Base-by-base conservation (phyloP, 2,797 vertebrate species). In the Phoebastria nigripes region DNA sequence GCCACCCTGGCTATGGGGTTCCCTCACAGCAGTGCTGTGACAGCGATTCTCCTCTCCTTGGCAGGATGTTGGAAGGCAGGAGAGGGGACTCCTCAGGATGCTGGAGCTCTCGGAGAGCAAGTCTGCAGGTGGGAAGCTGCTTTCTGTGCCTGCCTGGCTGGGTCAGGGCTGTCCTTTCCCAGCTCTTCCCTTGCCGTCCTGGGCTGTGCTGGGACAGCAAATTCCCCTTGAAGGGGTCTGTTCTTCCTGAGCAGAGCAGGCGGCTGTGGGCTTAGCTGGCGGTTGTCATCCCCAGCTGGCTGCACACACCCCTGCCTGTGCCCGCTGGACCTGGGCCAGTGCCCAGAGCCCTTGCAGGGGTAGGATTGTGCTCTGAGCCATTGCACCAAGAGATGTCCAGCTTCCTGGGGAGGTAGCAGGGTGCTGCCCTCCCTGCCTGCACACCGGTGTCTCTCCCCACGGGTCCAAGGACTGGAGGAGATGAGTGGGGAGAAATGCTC, bases 51-150 rank as follows among this genome's bases (percentile, higher is more conserved):
- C 58, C 58, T 94, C 71, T 83, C 63, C 83, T 69, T 97, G 33
- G 63, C 94, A 98, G 98, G 96, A 91, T n/a, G 49, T 66, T 44
- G 65, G 87, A 73, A 89, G 9, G 35, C 93, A 7, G 65, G 96
- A 97, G 95, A 91, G 95, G 42, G 95, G 97, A 87, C 98, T 98
- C 73, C 97, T 98, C 82, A 98, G 76, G 88, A 96, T 98, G 94
- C 94, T 98, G 95, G 98, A 98, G 79, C 95, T 98, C 76, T 98
- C 98, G 2, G 98, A 98, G 83, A 74, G 92, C 82, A 97, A 94
- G 61, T 90, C 96, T 91, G 79, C 94, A 98, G 98, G 98, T 98
- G 77, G 90, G 96, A 77, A 87, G n/a, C 58, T 46, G 25, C 71
- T 88, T 76, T 71, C 44, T 77, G 8, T 82, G 51, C 28, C 21